These are phyloP conservation scores for Yasuhikotakia modesta DNA, from an alignment of 2,797 vertebrate genomes.

Conservation along the genomic window DNA sequence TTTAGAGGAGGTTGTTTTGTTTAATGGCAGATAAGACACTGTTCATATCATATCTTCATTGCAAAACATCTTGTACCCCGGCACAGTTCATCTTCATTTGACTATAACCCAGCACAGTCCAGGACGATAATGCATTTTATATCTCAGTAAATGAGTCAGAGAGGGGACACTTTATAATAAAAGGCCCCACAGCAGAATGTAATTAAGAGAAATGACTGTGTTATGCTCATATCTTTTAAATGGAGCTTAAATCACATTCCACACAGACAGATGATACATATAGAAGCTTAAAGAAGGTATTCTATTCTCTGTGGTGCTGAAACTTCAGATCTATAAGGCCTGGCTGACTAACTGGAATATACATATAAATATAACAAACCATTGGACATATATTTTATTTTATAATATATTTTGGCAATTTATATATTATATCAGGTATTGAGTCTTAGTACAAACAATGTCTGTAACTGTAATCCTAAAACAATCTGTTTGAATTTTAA, in stretches of 20 bases:
- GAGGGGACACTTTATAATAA: conserved; percentile 4
- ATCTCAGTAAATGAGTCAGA: background rate
- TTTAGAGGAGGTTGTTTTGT: background rate
- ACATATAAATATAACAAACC: too few species aligned
- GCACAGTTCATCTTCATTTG: conserved; percentile 5
- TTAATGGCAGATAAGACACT: background rate
- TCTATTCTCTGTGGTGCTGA: too few species aligned
- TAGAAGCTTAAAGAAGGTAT: too few species aligned
- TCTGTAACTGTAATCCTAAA: too few species aligned
- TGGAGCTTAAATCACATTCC: background rate
- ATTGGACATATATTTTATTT: too few species aligned
- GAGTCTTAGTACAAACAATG: too few species aligned
- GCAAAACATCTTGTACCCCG: background rate
- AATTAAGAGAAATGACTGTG: background rate
- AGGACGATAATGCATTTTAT: background rate
- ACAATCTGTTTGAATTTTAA: background rate
- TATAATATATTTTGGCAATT: too few species aligned
- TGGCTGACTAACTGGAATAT: too few species aligned
- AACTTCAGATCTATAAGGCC: too few species aligned
- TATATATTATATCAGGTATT: too few species aligned
- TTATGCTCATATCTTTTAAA: background rate
- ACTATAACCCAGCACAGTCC: background rate
- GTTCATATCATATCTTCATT: background rate
- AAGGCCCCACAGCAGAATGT: background rate
- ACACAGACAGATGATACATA: background rate